Conservation (phyloP, 2,113 vertebrate species). For the Bufo gargarizans region DNA sequence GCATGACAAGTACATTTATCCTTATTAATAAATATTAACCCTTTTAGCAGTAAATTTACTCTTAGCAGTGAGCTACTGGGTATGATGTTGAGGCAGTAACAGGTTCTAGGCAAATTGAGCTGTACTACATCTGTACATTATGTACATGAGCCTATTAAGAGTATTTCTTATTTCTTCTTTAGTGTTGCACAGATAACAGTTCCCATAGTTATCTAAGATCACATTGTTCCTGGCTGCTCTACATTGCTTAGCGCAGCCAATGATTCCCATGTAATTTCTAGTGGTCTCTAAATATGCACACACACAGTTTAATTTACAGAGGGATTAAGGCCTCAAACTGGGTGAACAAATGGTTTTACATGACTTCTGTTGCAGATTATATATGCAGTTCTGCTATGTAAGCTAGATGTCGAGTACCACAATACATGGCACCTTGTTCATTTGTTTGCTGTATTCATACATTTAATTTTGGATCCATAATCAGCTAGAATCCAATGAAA, state of each 20-base stretch:
- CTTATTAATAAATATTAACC: too few relatives aligned
- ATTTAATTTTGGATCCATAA: background rate
- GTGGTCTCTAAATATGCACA: conserved; percentile 20
- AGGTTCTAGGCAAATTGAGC: too few relatives aligned
- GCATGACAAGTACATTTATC: too few relatives aligned
- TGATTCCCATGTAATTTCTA: conserved; percentile 1
- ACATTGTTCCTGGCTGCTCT: background rate
- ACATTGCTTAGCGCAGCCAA: background rate
- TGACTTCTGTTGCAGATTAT: conserved; percentile 9
- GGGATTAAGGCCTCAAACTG: conserved; percentile 20
- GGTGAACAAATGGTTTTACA: conserved; percentile 31
- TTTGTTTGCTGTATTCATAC: background rate
- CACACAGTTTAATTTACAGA: conserved; percentile 27
- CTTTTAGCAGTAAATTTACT: too few relatives aligned
- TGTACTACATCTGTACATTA: too few relatives aligned
- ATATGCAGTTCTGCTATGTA: conserved; percentile 13
- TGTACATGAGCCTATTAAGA: background rate
- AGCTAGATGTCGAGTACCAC: background rate
- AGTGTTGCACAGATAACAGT: background rate
- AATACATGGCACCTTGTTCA: background rate
- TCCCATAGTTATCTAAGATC: background rate
- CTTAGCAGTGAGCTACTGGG: too few relatives aligned
- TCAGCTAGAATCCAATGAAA: background rate
- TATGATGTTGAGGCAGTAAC: too few relatives aligned
- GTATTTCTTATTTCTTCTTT: background rate